Evolutionary conservation across 2,797 vertebrate genomes (phyloP), one percentile per base, ranked within the genome.

Genomic region (Nothura maculosa): DNA sequence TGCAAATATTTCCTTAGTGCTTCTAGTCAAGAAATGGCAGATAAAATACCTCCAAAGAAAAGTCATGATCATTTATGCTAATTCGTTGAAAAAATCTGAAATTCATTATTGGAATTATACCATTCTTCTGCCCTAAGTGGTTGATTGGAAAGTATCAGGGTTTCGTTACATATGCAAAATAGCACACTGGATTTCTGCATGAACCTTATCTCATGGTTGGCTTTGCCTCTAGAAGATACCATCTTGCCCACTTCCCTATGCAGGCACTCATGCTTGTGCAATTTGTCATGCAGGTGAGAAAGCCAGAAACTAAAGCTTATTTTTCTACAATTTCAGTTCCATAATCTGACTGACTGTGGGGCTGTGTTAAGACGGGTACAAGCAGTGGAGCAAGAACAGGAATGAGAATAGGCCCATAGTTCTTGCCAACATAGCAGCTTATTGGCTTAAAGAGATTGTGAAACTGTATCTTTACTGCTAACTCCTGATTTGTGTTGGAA

Each of bases 41-140:
- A 50, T 77, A 40, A 7, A 40, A 58, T 30, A 74, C 17, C 11
- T 79, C 64, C 34, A 75, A 52, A 72, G 32, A 66, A 47, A 70
- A 34, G 11, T 48, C 38, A 54, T 2, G 1, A 61, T 85, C 2
- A n/a, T 48, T 87, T 94, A 76, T 11, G 62, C 58, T 66, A 30
- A 73, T 92, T 92, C 94, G 87, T 70, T 90, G 66, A 38, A 60
- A 92, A 89, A 83, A 73, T 70, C 63, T 95, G 85, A 93, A 92
- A 84, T 87, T 40, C 36, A 73, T 85, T 81, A 45, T 50, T 85
- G 54, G 67, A 76, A 61, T 52, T 55, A 63, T 78, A 83, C 70
- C 18, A 19, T 94, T 94, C 47, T 48, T 80, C 54, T 89, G 47
- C 66, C 84, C 54, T 81, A 81, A 78, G 19, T 90, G 87, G 40